These are phyloP conservation scores for Cetonia aurata DNA, from an alignment of 2,888 invertebrate genomes.

Conservation along the genomic window DNA sequence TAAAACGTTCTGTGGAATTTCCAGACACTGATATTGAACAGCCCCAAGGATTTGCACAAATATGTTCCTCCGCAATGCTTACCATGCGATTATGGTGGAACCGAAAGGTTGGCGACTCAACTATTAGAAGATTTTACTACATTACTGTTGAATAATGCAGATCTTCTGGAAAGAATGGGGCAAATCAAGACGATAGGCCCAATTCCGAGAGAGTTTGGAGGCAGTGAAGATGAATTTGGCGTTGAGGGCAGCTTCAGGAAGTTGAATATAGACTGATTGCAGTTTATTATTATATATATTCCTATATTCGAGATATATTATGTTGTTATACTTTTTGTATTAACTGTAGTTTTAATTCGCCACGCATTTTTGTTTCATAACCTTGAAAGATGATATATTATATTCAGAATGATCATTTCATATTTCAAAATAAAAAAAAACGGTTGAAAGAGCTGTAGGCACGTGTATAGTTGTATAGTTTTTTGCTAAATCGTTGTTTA, in stretches of 20 bases:
- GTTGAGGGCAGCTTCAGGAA: slow-evolving; percentile 74
- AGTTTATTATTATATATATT: no score
- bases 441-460: no score
- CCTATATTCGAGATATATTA: no score
- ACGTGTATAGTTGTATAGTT: no score
- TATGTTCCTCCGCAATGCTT: slow-evolving; percentile 72
- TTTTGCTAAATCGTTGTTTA: no score
- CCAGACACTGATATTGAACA: slow-evolving; percentile 70
- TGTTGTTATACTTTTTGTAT: no score
- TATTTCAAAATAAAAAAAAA: no score
- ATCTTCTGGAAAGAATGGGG: slow-evolving; percentile 72
- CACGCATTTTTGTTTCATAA: no score
- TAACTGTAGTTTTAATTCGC: no score
- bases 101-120: slow-evolving; percentile 68
- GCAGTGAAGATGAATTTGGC: slow-evolving; percentile 57
- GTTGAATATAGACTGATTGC: slow-evolving; percentile 70
- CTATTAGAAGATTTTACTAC: slow-evolving; percentile 71
- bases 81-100: slow-evolving; percentile 76
- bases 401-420: no score
- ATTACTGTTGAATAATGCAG: slow-evolving; percentile 66
- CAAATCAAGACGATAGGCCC: slow-evolving; percentile 66
- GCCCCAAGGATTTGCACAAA: slow-evolving; percentile 70
- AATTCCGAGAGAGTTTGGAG: slow-evolving; percentile 50
- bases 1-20: slow-evolving; percentile 53
- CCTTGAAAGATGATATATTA: no score